Evolutionary conservation across 2,888 invertebrate species (phyloP).

Genomic region (Dryococelus australis): DNA sequence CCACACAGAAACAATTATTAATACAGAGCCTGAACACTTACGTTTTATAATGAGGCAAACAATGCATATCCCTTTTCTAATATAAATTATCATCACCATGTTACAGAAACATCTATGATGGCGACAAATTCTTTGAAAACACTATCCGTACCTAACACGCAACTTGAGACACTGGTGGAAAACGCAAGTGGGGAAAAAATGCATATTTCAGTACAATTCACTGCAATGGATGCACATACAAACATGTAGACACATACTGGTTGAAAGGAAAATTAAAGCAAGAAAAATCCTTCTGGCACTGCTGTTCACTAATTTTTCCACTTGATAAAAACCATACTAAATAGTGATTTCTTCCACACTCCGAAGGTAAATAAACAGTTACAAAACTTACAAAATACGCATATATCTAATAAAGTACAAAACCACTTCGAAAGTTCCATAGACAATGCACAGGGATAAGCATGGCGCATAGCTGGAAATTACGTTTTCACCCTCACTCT

Average conservation of each 20-base stretch:
- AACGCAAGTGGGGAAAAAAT: neutral
- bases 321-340: constrained; percentile 10
- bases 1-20: neutral
- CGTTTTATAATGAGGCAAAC: neutral
- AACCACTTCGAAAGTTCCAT: constrained; percentile 1
- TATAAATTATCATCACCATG: neutral
- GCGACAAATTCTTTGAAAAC: neutral
- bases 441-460: neutral
- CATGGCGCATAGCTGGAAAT: neutral
- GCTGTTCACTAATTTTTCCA: constrained; percentile 7
- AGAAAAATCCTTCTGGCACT: constrained; percentile 11
- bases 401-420: constrained; percentile 3
- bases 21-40: neutral
- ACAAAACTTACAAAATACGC: constrained; percentile 16
- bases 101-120: neutral
- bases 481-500: neutral
- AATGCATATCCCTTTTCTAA: neutral
- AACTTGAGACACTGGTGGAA: neutral
- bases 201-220: constrained; percentile 1
- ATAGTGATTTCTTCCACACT: neutral
- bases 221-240: constrained; percentile 9
- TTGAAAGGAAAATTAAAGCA: neutral
- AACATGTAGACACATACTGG: neutral
- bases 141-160: neutral
- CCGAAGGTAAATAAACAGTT: neutral